These are phyloP conservation scores for Anser brachyrhynchus DNA, from an alignment of 2,113 vertebrate species.

Conservation along the genomic window DNA sequence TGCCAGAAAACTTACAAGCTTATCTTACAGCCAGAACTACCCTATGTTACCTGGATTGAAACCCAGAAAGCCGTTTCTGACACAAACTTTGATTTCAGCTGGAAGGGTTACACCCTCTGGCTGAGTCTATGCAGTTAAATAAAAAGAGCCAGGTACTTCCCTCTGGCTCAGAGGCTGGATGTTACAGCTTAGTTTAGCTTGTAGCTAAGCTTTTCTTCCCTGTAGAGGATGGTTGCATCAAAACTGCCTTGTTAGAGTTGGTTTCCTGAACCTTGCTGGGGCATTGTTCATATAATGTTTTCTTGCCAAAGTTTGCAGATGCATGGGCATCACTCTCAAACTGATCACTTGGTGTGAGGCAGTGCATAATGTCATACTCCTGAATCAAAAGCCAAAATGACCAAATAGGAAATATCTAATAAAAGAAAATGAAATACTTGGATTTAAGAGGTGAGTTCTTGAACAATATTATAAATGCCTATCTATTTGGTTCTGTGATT, in stretches of 20 bases:
- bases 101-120: neutral
- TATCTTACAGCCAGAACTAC: neutral
- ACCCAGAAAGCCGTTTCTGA: neutral
- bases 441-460: neutral
- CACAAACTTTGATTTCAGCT: neutral
- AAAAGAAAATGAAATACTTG: neutral
- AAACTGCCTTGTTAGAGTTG: neutral
- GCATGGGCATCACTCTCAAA: neutral
- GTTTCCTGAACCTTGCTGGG: neutral
- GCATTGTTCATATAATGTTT: neutral
- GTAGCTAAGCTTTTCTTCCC: neutral
- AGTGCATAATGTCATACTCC: neutral
- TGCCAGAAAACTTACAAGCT: neutral
- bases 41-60: neutral
- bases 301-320: neutral
- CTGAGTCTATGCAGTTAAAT: neutral
- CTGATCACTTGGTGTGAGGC: neutral
- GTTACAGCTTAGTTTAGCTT: neutral
- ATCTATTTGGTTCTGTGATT: neutral
- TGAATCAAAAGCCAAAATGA: neutral
- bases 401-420: neutral
- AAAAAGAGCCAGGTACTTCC: neutral
- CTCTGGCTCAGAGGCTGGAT: neutral
- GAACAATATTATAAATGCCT: neutral
- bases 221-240: neutral